Evolutionary conservation across 2,888 invertebrate genomes (phyloP), one percentile per base, ranked within the genome.

Genomic region (Chloroclysta siterata): DNA sequence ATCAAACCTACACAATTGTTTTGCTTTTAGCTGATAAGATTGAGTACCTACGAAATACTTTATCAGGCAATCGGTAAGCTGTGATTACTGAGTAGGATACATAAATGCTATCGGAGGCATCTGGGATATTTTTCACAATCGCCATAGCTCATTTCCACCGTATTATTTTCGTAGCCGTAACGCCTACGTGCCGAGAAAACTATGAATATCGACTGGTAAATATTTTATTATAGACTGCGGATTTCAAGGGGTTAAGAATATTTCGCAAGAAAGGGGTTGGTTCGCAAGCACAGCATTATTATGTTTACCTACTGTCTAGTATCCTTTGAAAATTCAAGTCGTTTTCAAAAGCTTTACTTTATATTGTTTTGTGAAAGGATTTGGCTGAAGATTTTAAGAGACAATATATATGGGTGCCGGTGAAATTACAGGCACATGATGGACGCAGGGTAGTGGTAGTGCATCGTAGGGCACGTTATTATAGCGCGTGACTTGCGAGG

Each of bases 201-300:
- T 69, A 66, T 70, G 69, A 70, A 72, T 72, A 72, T 68, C 70
- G 66, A 61, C 67, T 29, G 64, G 68, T 72, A 70, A 70, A 72
- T 72, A 72, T 63, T 70, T 72, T 69, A 71, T 62, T 60, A 72
- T 66, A 57, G 59, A 66, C 68, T 64, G 60, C 44, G 48, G 8
- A 42, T 29, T 39, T 39, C 36, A 44, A 58, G 55, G 60, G 59
- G 56, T 59, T 44, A 11, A 44, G 29, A 52, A 57, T 56, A 64
- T 55, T 22, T 44, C 33, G 48, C 36, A 11, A 52, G 47, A 22
- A 17, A 48, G 0, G 29, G 53, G 53, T 13, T 29, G 15, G 47
- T 48, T 36, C 7, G 47, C 54, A 63, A 62, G 60, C 54, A 52
- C 63, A 47, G 53, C 53, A 36, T 60, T 53, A 53, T 47, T 60